phyloP scores from a whole-genome alignment of 1,140 invertebrate genomes.

The Kradibia gibbosae region DNA sequence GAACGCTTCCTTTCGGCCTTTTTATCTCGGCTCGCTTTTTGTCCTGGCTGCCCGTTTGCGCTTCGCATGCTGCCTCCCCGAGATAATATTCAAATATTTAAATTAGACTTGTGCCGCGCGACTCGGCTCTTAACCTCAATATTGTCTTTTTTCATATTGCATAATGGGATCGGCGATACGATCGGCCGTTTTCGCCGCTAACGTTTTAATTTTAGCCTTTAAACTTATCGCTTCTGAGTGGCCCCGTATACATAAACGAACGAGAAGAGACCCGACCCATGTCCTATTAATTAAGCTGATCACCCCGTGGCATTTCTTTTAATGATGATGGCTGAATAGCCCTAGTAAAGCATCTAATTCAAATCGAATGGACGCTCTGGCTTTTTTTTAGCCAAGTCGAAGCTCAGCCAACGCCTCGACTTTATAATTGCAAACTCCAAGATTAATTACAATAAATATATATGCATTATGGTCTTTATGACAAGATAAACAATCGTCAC shows the following conservation, averaged over 20 bases:
- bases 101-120: background rate
- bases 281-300: background rate
- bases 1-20: background rate
- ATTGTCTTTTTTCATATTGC: conserved; percentile 2
- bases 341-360: background rate
- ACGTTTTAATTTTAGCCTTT: background rate
- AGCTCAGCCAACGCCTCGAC: background rate
- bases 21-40: background rate
- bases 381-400: background rate
- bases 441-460: no score
- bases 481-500: no score
- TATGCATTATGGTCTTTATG: no score
- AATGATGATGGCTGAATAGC: background rate
- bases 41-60: background rate
- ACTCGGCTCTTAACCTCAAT: background rate
- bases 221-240: no score
- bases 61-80: conserved; percentile 12
- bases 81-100: conserved; percentile 44
- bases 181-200: background rate
- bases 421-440: background rate
- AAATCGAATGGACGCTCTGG: background rate
- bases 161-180: background rate
- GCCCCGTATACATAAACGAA: background rate
- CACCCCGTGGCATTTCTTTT: background rate
- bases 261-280: background rate